Evolutionary conservation across 1,140 invertebrate species (phyloP).

Genomic region (Helicoverpa armigera): DNA sequence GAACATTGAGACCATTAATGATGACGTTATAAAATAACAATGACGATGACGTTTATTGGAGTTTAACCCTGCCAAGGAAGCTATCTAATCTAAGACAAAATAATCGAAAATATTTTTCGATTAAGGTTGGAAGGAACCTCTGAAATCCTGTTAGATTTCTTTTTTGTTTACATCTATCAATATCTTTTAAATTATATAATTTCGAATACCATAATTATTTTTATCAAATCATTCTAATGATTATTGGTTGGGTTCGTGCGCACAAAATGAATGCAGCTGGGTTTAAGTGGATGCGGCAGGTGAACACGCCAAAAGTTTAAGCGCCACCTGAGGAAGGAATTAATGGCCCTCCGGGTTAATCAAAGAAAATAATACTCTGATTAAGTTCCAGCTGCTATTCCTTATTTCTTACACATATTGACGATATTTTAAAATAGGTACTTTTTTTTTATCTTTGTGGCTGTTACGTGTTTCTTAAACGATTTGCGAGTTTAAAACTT

Average conservation of each 20-base stretch:
- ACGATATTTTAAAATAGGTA: no score
- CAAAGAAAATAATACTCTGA: background rate
- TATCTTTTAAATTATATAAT: no score
- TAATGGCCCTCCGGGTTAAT: background rate
- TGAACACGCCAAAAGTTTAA: background rate
- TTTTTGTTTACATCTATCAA: background rate
- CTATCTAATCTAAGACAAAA: no score
- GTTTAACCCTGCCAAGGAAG: no score
- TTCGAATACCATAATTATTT: background rate
- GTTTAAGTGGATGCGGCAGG: background rate
- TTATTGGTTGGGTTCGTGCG: background rate
- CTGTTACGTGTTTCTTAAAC: no score
- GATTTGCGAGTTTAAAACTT: background rate
- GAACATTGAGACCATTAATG: no score
- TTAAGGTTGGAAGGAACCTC: no score
- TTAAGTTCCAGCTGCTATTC: conserved; percentile 3
- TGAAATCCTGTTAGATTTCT: background rate
- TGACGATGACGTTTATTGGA: no score
- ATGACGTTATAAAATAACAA: no score
- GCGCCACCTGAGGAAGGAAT: background rate
- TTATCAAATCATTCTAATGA: background rate
- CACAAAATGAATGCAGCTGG: conserved; percentile 3
- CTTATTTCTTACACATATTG: no score
- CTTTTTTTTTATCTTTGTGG: no score
- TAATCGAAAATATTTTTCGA: no score